These are phyloP conservation scores for Psettodes erumei DNA, from an alignment of 2,113 vertebrate species.

Conservation along the genomic window DNA sequence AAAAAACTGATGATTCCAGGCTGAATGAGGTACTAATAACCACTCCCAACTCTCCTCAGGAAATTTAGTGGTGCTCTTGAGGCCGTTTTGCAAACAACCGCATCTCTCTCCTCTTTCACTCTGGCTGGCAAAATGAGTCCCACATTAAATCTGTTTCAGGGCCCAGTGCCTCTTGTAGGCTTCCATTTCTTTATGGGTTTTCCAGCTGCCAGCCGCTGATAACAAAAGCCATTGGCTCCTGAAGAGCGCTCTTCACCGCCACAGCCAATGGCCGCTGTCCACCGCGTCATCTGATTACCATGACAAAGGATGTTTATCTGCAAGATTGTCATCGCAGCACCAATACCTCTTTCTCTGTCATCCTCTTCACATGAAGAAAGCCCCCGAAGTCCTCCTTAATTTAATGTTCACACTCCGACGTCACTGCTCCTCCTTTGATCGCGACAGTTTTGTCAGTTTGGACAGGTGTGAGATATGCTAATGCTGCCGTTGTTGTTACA, in stretches of 20 bases:
- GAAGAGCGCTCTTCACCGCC: constrained; percentile 68
- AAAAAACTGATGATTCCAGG: constrained; percentile 54
- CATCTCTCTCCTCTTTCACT: constrained; percentile 68
- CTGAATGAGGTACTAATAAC: constrained; percentile 62
- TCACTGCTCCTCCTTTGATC: constrained; percentile 50
- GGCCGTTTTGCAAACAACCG: constrained; percentile 65
- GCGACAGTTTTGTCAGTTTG: constrained; percentile 66
- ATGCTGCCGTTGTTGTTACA: constrained; percentile 32
- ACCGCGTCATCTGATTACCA: constrained; percentile 69
- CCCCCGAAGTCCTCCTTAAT: constrained; percentile 31
- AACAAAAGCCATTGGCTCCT: constrained; percentile 77
- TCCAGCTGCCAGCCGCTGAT: constrained; percentile 79
- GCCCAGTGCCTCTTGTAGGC: constrained; percentile 68
- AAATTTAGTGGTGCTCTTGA: constrained; percentile 60
- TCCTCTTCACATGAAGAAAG: constrained; percentile 61
- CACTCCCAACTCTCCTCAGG: constrained; percentile 60
- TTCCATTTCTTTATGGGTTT: constrained; percentile 72
- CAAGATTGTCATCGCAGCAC: constrained; percentile 68
- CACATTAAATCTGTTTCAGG: constrained; percentile 72
- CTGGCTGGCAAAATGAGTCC: constrained; percentile 63
- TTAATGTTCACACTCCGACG: constrained; percentile 75
- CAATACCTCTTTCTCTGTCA: constrained; percentile 62
- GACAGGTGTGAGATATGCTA: constrained; percentile 73
- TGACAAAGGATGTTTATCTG: constrained; percentile 79
- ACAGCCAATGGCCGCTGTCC: constrained; percentile 78